Evolutionary conservation across 35 echinoderm and acorn worm species (phyloP), one percentile per base, ranked within the genome.

Genomic region (Amphiura filiformis): DNA sequence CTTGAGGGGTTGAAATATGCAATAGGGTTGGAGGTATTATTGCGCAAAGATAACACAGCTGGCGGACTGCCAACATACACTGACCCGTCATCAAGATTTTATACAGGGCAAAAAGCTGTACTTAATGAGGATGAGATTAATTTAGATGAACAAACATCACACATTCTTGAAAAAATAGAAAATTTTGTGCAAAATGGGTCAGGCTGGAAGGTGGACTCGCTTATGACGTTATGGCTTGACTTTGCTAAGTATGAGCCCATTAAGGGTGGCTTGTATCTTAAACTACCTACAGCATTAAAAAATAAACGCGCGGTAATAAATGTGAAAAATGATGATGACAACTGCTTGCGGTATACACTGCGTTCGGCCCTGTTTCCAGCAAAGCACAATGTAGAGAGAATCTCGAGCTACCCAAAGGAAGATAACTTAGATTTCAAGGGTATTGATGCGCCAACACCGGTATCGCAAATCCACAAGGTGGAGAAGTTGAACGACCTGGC

Each of bases 261-360:
- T 40, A 70, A 70, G 61, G 84, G 84, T 22, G 61, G 84, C 5
- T 86, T 30, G 5, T 86, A 86, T 61, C 41, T 75, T 33, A 56
- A 56, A 86, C 84, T 76, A 15, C 84, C 56, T 22, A 52, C 13
- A 86, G 61, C 61, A 22, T 0, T 86, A 23, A 42, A 13, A 28
- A 81, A 32, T 47, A 83, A 41, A 31, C 38, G 44, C 26, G 39
- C 81, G 26, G 12, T 87, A 0, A 49, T 87, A 76, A 87, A 87
- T 76, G 75, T 87, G 38, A 87, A 79, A 14, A 87, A 87, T 65
- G 36, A 87, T 18, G 76, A 79, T 49, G 86, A 87, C 26, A 20
- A 87, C 23, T 87, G 84, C 84, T 52, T 86, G 32, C 44, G 86
- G 13, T 47, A 65, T 34, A 34, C 86, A 15, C 86, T 87, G 31